phyloP scores from a whole-genome alignment of 2,113 vertebrate genomes.

The Atrichornis clamosus region DNA sequence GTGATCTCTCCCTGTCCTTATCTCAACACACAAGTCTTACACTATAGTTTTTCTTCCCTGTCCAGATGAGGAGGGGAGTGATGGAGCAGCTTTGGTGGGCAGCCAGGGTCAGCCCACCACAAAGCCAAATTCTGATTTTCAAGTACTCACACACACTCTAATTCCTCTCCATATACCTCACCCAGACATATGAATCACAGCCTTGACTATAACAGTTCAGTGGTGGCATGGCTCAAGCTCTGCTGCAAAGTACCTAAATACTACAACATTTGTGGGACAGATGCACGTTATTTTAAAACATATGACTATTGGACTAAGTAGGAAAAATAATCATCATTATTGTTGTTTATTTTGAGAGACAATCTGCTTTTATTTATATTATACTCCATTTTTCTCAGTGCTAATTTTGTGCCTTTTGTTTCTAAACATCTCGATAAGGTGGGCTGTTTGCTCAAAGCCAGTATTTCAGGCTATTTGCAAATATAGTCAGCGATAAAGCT shows the following conservation, averaged over 20 bases:
- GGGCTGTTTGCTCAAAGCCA: neutral
- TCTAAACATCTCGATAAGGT: neutral
- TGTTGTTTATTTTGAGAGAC: neutral
- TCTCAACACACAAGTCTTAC: neutral
- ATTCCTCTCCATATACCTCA: neutral
- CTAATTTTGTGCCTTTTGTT: neutral
- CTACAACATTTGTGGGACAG: neutral
- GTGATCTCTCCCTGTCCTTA: neutral
- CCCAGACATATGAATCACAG: neutral
- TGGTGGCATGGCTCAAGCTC: neutral
- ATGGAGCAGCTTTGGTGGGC: neutral
- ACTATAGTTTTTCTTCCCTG: neutral
- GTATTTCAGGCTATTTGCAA: neutral
- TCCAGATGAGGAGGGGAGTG: neutral
- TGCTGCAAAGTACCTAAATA: neutral
- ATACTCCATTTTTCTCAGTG: neutral
- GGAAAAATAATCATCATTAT: neutral
- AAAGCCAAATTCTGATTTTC: neutral
- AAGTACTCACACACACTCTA: neutral
- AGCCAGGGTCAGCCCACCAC: neutral
- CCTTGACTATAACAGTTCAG: neutral
- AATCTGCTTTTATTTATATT: neutral
- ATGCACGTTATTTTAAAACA: neutral
- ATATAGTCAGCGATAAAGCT: neutral
- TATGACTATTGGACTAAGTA: neutral